Conservation (phyloP, 2,797 vertebrate genomes). For the Onychomys arenicola region DNA sequence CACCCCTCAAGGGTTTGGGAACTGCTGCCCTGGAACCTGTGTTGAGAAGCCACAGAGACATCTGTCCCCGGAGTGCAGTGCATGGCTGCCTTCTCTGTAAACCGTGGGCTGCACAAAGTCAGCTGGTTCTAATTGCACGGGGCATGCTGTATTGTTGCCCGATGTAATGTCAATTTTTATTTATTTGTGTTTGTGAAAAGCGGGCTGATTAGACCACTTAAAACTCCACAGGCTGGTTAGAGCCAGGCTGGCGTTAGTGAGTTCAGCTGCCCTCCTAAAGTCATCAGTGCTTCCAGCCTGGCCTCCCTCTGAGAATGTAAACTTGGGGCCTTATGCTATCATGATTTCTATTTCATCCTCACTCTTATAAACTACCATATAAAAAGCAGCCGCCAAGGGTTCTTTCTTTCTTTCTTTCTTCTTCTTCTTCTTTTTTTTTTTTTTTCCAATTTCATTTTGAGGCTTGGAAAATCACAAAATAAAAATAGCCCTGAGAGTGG, state of each 20-base stretch:
- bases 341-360: slow-evolving; percentile 79
- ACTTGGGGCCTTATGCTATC: slow-evolving; percentile 76
- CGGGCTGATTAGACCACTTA: slow-evolving; percentile 76
- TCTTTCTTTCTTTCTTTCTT: not conserved
- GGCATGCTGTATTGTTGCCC: slow-evolving; percentile 70
- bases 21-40: slow-evolving; percentile 15
- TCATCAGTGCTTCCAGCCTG: slow-evolving; percentile 34
- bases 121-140: slow-evolving; percentile 77
- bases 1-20: not conserved
- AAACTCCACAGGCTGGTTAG: slow-evolving; percentile 76
- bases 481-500: slow-evolving; percentile 84
- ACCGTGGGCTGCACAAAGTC: slow-evolving; percentile 61
- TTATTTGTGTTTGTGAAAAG: slow-evolving; percentile 82
- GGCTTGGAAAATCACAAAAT: slow-evolving; percentile 81
- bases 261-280: slow-evolving; percentile 75
- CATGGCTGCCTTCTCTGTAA: slow-evolving; percentile 70
- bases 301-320: slow-evolving; percentile 80
- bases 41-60: slow-evolving; percentile 70
- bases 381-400: slow-evolving; percentile 83
- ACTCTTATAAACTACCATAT: slow-evolving; percentile 78
- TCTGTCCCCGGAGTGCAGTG: slow-evolving; percentile 73
- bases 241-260: slow-evolving; percentile 71
- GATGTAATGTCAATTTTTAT: slow-evolving; percentile 75
- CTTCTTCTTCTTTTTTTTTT: not conserved
- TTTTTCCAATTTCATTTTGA: slow-evolving; percentile 79